Evolutionary conservation across 2,797 vertebrate species (phyloP), one percentile per base, ranked within the genome.

Genomic region (Peromyscus aztecus): DNA sequence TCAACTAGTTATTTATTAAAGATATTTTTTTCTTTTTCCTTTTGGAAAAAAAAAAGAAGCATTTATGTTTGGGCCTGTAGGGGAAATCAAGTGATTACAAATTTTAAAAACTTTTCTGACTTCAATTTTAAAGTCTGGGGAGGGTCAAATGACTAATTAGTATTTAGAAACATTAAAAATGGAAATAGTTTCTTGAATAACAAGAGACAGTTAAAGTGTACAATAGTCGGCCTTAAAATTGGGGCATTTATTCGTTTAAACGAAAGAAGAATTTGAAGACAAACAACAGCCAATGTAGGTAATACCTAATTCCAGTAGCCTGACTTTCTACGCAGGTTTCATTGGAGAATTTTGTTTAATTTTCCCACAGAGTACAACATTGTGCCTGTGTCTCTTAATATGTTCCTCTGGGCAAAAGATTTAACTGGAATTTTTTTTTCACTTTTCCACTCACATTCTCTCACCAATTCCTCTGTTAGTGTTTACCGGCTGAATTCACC

Each of bases 1-100:
- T 96, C 94, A 97, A 59, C 34, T 75, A 95, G 59, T 40, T 94
- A 94, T 96, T 94, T 96, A 91, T 96, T 97, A 94, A 82, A 59
- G n/a, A 77, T 89, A 69, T 71, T 78, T 92, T 65, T 92, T 52
- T 13, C 19, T 86, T 43, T 67, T 94, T 94, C 19, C 27, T 23
- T 94, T 91, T 93, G 24, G 16, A 14, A 21, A 75, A 49, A n/a
- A n/a, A 27, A 75, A 49, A 49, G 4, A 65, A 55, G 4, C n/a
- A 37, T 94, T 94, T 88, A 37, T 78, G 49, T 90, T 95, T 95
- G 78, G 65, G 81, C 52, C 65, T 11, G 43, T 9, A 24, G 61
- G 43, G 85, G 29, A 94, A 67, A 80, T 4, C 80, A 94, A 94
- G 43, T 77, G 73, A 61, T 84, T 88, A 27, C 27, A 81, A 40